Conservation (phyloP, 2,113 vertebrate genomes). For the Elanoides forficatus region DNA sequence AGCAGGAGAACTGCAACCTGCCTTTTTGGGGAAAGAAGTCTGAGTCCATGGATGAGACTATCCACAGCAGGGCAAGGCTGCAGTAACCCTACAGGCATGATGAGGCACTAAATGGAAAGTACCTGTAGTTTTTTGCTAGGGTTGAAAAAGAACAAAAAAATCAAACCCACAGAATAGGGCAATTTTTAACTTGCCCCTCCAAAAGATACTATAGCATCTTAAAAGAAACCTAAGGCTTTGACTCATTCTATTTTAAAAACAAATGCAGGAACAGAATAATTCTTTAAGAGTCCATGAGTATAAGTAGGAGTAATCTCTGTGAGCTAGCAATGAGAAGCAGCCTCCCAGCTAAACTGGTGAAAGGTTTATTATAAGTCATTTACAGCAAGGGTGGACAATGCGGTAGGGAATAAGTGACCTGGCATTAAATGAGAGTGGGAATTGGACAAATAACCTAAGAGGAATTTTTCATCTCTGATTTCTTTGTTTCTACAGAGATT, state of each 20-base stretch:
- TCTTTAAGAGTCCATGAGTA: not conserved
- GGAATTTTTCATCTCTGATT: not conserved
- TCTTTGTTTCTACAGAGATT: not conserved
- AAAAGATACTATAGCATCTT: not conserved
- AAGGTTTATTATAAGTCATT: not conserved
- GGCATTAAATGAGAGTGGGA: not conserved
- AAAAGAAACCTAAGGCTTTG: not conserved
- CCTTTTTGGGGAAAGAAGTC: not conserved
- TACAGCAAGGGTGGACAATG: not conserved
- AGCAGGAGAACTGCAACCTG: not conserved
- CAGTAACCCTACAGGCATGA: not conserved
- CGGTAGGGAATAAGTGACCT: not conserved
- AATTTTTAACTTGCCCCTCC: not conserved
- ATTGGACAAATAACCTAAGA: not conserved
- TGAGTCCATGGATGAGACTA: not conserved
- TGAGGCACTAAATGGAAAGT: not conserved
- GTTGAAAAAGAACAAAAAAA: not conserved
- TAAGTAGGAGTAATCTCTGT: not conserved
- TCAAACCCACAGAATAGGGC: not conserved
- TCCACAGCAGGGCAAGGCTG: not conserved
- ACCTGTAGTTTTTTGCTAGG: not conserved
- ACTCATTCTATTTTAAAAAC: not conserved
- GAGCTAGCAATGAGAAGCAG: not conserved
- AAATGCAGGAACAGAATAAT: not conserved
- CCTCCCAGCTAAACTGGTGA: not conserved